Base-by-base conservation (phyloP, 2,113 vertebrate species). In the Hemiprocne comata region DNA sequence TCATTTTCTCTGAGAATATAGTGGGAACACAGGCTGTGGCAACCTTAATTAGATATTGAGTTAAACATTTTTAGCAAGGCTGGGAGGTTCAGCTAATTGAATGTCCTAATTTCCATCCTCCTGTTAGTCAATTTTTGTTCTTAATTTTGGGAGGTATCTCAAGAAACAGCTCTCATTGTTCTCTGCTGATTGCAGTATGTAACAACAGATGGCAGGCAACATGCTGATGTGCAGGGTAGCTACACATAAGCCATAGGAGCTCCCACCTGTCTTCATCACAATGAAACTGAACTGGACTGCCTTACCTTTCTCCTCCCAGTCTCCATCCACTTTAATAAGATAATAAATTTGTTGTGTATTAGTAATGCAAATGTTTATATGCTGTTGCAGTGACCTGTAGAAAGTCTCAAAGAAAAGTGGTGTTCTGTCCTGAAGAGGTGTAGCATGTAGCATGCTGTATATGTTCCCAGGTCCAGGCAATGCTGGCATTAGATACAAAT, bases 21-120 rank as follows among this genome's bases (percentile, higher is more conserved):
- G 40, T 60, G 75, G 61, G 34, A 92, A 60, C n/a, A 48, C 46
- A 92, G 80, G 77, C 57, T 55, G 48, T 31, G 34, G 42, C 60
- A 51, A 48, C 75, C 73, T 94, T 87, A 82, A 94, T 95, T 85
- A 87, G 29, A 48, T 72, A 71, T 91, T 94, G 44, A 54, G 51
- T 42, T 78, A 92, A 95, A 95, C 54, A 61, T 88, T 95, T 94
- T 90, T 75, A 85, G 74, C 76, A 87, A 74, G 76, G 53, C 80
- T 90, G 67, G 80, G 17, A 88, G 90, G 89, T 94, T 92, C 79
- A 74, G 71, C 64, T 93, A 93, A 92, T 81, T 85, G 94, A 94
- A 83, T 78, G 64, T 71, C 90, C 93, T 89, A 69, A 72, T 96
- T 97, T 97, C 55, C 53, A 87, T 92, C 55, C 73, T 88, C 82